A percentile compares a stretch with the other conserved stretches of the same genome.
Conservation (phyloP, 2,888 invertebrate species). For the Anoplius nigerrimus region DNA sequence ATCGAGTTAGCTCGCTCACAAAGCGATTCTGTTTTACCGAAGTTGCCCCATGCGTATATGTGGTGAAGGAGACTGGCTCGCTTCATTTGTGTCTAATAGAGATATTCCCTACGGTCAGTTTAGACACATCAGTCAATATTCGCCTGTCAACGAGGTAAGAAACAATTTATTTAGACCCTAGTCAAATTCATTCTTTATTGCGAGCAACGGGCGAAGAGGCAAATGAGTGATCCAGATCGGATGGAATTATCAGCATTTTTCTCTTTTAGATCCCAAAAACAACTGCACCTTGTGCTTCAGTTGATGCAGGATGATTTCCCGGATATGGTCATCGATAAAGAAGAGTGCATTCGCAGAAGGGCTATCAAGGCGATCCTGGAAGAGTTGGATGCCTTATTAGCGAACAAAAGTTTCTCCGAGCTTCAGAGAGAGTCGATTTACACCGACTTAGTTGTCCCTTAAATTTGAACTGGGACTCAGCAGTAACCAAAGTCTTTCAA, state of each 20-base stretch:
- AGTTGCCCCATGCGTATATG: slow-evolving; percentile 51
- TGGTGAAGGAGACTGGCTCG: slow-evolving; percentile 49
- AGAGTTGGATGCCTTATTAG: slow-evolving; percentile 63
- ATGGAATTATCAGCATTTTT: neutral
- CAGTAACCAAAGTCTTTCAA: no score
- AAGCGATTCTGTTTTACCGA: no score
- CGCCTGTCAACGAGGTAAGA: slow-evolving; percentile 65
- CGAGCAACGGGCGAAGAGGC: no score
- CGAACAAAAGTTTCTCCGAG: slow-evolving; percentile 41
- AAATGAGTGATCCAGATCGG: no score
- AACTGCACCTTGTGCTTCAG: slow-evolving; percentile 60
- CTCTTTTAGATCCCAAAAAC: slow-evolving; percentile 56
- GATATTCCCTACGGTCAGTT: slow-evolving; percentile 45
- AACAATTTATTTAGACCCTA: no score
- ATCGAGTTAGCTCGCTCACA: no score
- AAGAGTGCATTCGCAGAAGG: slow-evolving; percentile 42
- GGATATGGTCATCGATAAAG: slow-evolving; percentile 43
- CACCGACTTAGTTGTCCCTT: slow-evolving; percentile 67
- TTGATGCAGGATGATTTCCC: slow-evolving; percentile 60
- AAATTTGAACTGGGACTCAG: no score
- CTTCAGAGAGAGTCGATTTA: slow-evolving; percentile 61
- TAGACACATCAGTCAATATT: no score
- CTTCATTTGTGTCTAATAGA: slow-evolving; percentile 64
- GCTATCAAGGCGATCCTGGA: slow-evolving; percentile 60
- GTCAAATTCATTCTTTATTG: no score